A percentile compares a stretch with the other conserved stretches of the same genome.
These are phyloP conservation scores for Leptopilina syphax DNA, from an alignment of 2,888 invertebrate species.

Conservation along the genomic window DNA sequence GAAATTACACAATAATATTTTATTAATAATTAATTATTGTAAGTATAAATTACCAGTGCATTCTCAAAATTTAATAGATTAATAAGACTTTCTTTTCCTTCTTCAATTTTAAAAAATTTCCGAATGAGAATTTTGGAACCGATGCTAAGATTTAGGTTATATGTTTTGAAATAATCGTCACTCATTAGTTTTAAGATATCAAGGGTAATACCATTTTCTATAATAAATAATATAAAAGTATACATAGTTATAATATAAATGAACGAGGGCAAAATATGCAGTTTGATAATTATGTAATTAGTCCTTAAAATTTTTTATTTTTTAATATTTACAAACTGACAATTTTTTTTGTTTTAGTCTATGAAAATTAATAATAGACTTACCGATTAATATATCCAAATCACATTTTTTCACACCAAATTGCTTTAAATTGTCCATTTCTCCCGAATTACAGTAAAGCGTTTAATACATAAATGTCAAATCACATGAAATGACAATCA, in stretches of 20 bases:
- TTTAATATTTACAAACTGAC: background rate
- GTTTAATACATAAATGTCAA: no score
- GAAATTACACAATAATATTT: no score
- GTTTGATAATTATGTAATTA: background rate
- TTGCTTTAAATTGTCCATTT: background rate
- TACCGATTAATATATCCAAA: conserved; percentile 1
- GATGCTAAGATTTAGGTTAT: background rate
- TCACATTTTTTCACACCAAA: background rate
- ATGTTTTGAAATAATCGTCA: conserved; percentile 1
- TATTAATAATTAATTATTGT: no score
- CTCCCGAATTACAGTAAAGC: no score
- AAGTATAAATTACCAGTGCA: background rate
- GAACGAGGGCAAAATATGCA: background rate
- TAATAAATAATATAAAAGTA: background rate
- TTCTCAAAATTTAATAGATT: background rate
- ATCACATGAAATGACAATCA: no score
- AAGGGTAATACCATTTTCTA: background rate
- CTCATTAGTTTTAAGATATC: background rate
- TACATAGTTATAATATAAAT: background rate
- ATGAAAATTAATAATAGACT: background rate
- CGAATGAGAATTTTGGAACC: background rate
- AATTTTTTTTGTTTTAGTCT: no score
- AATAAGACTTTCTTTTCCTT: background rate
- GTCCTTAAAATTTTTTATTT: background rate
- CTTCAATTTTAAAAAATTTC: background rate